Conservation (phyloP, 2,888 invertebrate species). For the Andrena bucephala region DNA sequence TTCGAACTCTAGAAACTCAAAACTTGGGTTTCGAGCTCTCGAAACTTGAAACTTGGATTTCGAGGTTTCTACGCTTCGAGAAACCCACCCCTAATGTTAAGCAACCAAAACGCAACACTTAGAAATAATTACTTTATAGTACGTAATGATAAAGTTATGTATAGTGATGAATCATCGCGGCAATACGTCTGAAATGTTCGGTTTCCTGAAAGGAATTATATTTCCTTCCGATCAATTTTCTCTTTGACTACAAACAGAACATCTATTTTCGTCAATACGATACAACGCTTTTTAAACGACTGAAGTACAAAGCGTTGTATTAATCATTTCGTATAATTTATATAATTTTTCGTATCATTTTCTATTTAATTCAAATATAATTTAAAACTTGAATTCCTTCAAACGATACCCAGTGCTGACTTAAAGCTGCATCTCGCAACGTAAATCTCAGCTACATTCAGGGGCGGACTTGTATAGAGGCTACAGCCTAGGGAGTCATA, state of each 20-base stretch:
- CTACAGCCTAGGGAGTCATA: too few relatives aligned
- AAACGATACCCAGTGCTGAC: slow-evolving; percentile 9
- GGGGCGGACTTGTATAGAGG: too few relatives aligned
- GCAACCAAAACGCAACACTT: not conserved
- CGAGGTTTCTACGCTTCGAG: too few relatives aligned
- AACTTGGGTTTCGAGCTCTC: too few relatives aligned
- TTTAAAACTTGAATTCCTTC: not conserved
- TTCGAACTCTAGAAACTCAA: too few relatives aligned
- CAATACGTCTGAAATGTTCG: not conserved
- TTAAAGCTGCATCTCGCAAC: slow-evolving; percentile 1
- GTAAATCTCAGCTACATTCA: slow-evolving; percentile 16
- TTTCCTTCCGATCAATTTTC: not conserved
- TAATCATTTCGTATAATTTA: not conserved
- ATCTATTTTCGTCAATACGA: too few relatives aligned
- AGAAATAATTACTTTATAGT: not conserved
- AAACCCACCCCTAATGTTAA: not conserved
- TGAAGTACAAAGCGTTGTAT: too few relatives aligned
- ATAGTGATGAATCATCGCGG: not conserved
- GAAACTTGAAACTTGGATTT: too few relatives aligned
- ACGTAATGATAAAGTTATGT: not conserved
- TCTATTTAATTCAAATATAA: not conserved
- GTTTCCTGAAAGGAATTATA: not conserved
- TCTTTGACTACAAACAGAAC: not conserved
- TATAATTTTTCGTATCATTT: not conserved
- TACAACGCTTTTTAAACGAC: too few relatives aligned